Evolutionary conservation across 2,113 vertebrate species (phyloP).

Genomic region (Sorex araneus): DNA sequence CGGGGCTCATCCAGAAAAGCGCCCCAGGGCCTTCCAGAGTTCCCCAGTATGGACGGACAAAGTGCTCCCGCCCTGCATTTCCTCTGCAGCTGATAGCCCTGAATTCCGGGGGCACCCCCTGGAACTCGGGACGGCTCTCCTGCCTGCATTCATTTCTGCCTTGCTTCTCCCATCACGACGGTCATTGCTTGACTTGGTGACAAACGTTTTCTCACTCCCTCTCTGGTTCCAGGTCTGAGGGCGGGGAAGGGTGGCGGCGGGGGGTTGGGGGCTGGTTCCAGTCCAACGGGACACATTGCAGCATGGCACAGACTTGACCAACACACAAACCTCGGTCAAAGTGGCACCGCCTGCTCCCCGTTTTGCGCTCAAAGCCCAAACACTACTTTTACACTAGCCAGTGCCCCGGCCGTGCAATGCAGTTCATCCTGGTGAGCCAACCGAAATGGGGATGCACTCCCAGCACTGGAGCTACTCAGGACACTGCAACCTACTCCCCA

Average conservation of each 20-base stretch:
- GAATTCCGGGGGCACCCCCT: neutral
- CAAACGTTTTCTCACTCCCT: neutral
- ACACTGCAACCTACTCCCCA: too few species aligned
- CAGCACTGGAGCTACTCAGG: too few species aligned
- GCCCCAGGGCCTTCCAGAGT: conserved; percentile 38
- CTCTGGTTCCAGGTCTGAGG: neutral
- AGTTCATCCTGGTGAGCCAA: neutral
- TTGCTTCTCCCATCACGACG: neutral
- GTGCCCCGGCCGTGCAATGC: neutral
- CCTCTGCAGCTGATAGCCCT: too few species aligned
- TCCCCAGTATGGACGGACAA: conserved; percentile 29
- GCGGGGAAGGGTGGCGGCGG: too few species aligned
- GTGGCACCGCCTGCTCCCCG: neutral
- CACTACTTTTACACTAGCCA: neutral
- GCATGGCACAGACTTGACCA: neutral
- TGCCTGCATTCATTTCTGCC: neutral
- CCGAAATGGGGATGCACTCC: neutral
- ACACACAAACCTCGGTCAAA: conserved; percentile 18
- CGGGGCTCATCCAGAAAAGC: conserved; percentile 44
- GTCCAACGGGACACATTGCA: neutral
- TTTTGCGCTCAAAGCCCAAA: neutral
- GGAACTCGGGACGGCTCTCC: neutral
- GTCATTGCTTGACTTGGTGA: neutral
- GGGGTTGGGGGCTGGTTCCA: too few species aligned
- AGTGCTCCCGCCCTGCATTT: too few species aligned